Evolutionary conservation across 2,888 invertebrate species (phyloP).

Genomic region (Eupeodes luniger): DNA sequence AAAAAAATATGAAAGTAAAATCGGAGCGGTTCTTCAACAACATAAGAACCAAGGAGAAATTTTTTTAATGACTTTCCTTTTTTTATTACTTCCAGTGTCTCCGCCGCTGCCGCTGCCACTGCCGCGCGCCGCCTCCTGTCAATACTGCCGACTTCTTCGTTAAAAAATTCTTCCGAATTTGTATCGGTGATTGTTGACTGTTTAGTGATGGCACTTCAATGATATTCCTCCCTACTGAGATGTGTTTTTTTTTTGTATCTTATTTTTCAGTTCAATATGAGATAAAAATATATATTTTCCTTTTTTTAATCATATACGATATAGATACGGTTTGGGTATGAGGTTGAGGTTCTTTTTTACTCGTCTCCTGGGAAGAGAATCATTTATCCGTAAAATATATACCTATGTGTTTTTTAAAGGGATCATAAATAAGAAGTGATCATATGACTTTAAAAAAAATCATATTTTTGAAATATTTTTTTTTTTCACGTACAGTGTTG

Average conservation of each 20-base stretch:
- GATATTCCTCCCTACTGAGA: slow-evolving; percentile 54
- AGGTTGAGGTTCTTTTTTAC: not conserved
- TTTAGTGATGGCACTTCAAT: slow-evolving; percentile 50
- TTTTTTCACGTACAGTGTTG: not conserved
- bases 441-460: not conserved
- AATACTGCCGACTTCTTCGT: slow-evolving; percentile 10
- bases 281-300: slow-evolving; percentile 53
- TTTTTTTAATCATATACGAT: not conserved
- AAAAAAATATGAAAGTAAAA: slow-evolving; percentile 35
- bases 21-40: slow-evolving; percentile 4
- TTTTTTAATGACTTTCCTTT: slow-evolving; percentile 57
- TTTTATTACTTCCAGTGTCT: slow-evolving; percentile 39
- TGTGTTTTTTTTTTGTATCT: slow-evolving; percentile 15
- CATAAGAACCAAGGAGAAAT: slow-evolving; percentile 21
- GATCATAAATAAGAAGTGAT: slow-evolving; percentile 41
- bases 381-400: not conserved
- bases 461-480: not conserved
- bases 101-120: not conserved
- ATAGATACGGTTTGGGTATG: not conserved
- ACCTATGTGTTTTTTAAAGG: not conserved
- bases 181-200: slow-evolving; percentile 16
- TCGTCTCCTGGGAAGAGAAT: slow-evolving; percentile 20
- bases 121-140: not conserved
- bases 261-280: slow-evolving; percentile 3
- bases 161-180: slow-evolving; percentile 44